These are phyloP conservation scores for Lottia scabra DNA, from an alignment of 2,888 invertebrate genomes.

Conservation along the genomic window DNA sequence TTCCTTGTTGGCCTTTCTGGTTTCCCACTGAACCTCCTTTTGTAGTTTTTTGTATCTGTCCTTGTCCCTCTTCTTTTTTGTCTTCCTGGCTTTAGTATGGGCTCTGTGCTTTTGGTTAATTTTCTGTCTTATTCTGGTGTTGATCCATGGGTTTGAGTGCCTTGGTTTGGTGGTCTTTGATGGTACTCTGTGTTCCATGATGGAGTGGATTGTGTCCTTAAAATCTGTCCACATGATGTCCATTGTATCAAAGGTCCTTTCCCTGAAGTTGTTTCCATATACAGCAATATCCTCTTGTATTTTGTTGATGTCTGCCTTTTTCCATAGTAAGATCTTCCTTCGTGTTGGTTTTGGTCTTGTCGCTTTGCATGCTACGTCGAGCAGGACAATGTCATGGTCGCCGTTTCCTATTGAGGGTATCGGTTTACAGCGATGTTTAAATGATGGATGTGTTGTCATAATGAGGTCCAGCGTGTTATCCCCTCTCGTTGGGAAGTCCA, in stretches of 20 bases:
- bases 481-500: conserved; percentile 16
- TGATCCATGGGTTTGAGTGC: conserved; percentile 15
- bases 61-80: background rate
- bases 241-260: background rate
- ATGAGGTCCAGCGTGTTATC: conserved; percentile 20
- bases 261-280: background rate
- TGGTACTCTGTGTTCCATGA: background rate
- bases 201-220: background rate
- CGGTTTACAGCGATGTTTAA: background rate
- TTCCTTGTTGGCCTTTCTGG: conserved; percentile 15
- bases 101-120: conserved; percentile 10
- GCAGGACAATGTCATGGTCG: conserved; percentile 14
- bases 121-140: conserved; percentile 6
- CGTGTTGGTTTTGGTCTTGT: background rate
- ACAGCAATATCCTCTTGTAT: background rate
- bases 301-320: conserved; percentile 1
- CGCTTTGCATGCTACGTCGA: background rate
- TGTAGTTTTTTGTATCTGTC: conserved; percentile 12
- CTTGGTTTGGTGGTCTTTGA: conserved; percentile 12
- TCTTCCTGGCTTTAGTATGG: conserved; percentile 3
- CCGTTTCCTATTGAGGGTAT: conserved; percentile 9
- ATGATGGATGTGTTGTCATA: conserved; percentile 12
- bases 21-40: conserved; percentile 5
- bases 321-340: conserved; percentile 16
- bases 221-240: conserved; percentile 7